Conservation (phyloP, 1,140 invertebrate genomes). For the Drosophila elegans region DNA sequence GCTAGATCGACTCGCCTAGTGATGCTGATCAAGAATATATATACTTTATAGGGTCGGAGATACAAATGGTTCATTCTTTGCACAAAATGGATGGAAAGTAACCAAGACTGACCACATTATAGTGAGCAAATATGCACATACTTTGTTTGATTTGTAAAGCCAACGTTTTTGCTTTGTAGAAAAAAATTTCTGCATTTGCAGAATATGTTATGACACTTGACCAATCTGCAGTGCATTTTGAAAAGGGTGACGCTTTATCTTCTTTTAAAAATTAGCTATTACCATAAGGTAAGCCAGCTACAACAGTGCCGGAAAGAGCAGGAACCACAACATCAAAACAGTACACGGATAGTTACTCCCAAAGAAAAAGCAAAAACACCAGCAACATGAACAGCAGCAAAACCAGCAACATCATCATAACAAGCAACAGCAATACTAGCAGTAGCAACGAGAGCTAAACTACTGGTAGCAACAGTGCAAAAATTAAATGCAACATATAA, state of each 20-base stretch:
- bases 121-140: no score
- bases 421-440: conserved; percentile 1
- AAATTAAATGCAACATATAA: conserved; percentile 67
- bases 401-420: conserved; percentile 5
- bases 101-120: neutral
- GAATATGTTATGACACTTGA: no score
- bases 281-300: neutral
- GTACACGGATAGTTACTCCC: neutral
- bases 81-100: neutral
- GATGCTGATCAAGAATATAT: no score
- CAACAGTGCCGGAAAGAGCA: conserved; percentile 5
- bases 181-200: no score
- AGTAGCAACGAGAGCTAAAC: conserved; percentile 10
- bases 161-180: no score
- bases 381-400: conserved; percentile 7
- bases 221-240: conserved; percentile 61
- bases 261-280: conserved; percentile 55
- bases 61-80: no score
- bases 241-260: conserved; percentile 56
- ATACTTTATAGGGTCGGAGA: no score
- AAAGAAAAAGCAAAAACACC: conserved; percentile 13
- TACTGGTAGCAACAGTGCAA: conserved; percentile 16
- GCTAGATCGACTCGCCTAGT: no score
- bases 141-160: no score
- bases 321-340: conserved; percentile 9